Conservation (phyloP, 2,797 vertebrate species). For the Huso huso region DNA sequence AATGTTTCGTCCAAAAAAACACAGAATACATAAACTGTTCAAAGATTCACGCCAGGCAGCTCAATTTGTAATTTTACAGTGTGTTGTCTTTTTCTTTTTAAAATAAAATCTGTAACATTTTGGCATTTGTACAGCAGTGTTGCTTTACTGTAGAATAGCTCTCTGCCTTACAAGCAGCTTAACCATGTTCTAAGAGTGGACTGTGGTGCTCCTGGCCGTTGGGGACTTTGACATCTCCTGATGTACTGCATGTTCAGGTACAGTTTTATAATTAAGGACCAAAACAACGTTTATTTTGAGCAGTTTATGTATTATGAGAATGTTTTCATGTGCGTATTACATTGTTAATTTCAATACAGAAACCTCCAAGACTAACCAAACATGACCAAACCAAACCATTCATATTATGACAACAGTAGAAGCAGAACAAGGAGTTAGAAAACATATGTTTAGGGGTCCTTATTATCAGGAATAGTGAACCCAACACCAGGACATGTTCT, state of each 20-base stretch:
- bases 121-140: conserved; percentile 54
- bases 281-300: conserved; percentile 42
- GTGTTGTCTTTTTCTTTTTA: conserved; percentile 42
- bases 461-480: not conserved
- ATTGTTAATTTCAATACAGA: conserved; percentile 45
- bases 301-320: conserved; percentile 60
- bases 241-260: conserved; percentile 46
- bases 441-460: not conserved
- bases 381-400: too few relatives aligned
- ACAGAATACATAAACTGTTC: conserved; percentile 84
- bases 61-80: conserved; percentile 48
- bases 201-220: conserved; percentile 58
- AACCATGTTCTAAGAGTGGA: conserved; percentile 48
- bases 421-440: not conserved
- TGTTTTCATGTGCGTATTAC: conserved; percentile 65
- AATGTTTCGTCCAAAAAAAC: conserved; percentile 78
- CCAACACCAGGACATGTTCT: not conserved
- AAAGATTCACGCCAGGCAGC: conserved; percentile 69
- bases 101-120: conserved; percentile 21
- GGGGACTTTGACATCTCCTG: conserved; percentile 40
- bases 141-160: conserved; percentile 51
- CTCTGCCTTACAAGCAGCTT: conserved; percentile 55
- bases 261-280: conserved; percentile 32
- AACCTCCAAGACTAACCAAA: conserved; percentile 57
- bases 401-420: not conserved